These are phyloP conservation scores for Dryobates pubescens DNA, from an alignment of 2,797 vertebrate genomes.

Conservation along the genomic window DNA sequence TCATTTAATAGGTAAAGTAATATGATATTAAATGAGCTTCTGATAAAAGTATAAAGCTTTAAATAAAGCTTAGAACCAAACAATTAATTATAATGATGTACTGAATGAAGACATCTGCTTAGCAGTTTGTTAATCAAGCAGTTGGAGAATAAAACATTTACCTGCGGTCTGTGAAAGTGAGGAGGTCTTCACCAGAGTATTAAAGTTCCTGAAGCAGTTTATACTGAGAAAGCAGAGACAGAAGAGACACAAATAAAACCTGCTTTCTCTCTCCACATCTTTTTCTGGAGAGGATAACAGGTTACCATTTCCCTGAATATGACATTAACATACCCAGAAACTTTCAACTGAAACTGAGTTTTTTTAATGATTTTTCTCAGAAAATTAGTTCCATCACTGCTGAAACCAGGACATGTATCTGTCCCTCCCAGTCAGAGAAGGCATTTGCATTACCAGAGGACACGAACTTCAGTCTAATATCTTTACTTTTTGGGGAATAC, in stretches of 20 bases:
- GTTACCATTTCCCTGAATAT: background rate
- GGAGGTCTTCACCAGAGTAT: background rate
- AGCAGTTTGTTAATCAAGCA: background rate
- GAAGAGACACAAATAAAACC: background rate
- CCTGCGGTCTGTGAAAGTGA: background rate
- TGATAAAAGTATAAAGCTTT: conserved; percentile 15
- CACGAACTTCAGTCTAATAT: background rate
- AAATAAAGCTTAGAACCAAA: conserved; percentile 9
- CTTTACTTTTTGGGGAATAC: background rate
- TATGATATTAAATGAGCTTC: background rate
- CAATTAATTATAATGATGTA: background rate
- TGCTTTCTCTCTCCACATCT: background rate
- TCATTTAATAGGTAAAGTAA: background rate
- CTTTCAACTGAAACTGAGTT: background rate
- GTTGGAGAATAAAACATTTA: background rate
- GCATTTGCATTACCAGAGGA: background rate
- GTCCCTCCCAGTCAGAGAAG: background rate
- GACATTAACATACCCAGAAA: background rate
- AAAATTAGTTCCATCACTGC: background rate
- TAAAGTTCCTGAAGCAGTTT: background rate
- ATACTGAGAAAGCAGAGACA: background rate
- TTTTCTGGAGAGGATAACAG: background rate
- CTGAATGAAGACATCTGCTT: background rate
- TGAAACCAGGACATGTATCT: too few relatives aligned
- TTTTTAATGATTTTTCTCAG: background rate